A percentile compares a stretch with the other conserved stretches of the same genome.
Evolutionary conservation across 2,797 vertebrate genomes (phyloP).

Genomic region (Tarsius wallacei): DNA sequence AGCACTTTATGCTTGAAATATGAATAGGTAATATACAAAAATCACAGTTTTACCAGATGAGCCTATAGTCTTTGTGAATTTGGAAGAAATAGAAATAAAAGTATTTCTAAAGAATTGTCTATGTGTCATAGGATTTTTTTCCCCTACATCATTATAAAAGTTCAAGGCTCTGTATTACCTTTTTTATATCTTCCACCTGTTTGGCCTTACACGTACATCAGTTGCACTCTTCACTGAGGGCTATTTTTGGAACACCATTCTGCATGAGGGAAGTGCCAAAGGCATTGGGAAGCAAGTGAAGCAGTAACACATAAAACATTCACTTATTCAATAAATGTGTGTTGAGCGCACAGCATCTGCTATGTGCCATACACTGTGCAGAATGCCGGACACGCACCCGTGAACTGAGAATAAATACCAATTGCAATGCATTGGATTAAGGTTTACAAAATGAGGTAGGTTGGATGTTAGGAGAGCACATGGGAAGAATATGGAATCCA

Average conservation of each 20-base stretch:
- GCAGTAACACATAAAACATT: neutral
- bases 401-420: neutral
- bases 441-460: neutral
- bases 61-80: neutral
- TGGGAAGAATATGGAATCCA: neutral
- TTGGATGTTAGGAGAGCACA: neutral
- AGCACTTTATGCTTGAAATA: neutral
- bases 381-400: accelerated
- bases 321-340: neutral
- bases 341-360: neutral
- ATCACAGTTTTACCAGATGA: neutral
- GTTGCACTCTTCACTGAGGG: neutral
- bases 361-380: neutral
- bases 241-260: neutral
- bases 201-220: neutral
- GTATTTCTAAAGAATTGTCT: neutral
- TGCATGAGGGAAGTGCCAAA: neutral
- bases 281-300: neutral
- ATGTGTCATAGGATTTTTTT: neutral
- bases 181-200: neutral
- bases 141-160: neutral
- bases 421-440: neutral
- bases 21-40: neutral
- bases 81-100: slow-evolving; percentile 12
- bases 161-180: neutral